Conservation (phyloP, 2,888 invertebrate species). For the Andrena fulva region DNA sequence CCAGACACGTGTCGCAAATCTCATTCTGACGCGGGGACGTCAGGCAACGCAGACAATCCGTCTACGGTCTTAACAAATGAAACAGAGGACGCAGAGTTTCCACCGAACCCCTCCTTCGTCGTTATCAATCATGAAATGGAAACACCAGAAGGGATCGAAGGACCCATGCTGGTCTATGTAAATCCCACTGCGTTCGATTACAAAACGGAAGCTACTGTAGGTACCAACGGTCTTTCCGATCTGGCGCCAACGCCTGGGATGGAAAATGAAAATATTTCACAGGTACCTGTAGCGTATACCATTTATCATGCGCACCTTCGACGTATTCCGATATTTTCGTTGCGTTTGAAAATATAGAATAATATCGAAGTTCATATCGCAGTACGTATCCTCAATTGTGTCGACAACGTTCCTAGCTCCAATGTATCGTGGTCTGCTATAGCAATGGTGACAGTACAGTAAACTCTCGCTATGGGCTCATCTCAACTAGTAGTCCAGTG, state of each 20-base stretch:
- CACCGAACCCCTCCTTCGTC: conserved; percentile 75
- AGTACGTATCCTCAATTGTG: too few species aligned
- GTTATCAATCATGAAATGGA: conserved; percentile 80
- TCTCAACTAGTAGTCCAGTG: too few species aligned
- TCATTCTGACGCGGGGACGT: conserved; percentile 4
- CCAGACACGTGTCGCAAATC: conserved; percentile 41
- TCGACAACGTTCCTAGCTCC: too few species aligned
- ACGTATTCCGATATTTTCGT: background rate
- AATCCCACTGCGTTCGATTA: conserved; percentile 68
- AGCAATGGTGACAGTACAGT: too few species aligned
- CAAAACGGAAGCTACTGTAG: conserved; percentile 32
- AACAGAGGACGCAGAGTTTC: background rate
- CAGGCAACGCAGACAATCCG: conserved; percentile 35
- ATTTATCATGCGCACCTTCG: background rate
- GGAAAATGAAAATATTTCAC: conserved; percentile 11
- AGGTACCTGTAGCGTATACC: conserved; percentile 1
- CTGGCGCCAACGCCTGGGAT: background rate
- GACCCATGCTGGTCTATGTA: conserved; percentile 78
- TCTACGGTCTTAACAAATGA: conserved; percentile 12
- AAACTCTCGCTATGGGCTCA: too few species aligned
- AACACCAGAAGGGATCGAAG: conserved; percentile 80
- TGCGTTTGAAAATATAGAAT: background rate
- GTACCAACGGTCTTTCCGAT: conserved; percentile 12
- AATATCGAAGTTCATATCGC: too few species aligned
- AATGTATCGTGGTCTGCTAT: too few species aligned